Evolutionary conservation across 2,113 vertebrate species (phyloP), one percentile per base, ranked within the genome.

Genomic region (Scomber scombrus): DNA sequence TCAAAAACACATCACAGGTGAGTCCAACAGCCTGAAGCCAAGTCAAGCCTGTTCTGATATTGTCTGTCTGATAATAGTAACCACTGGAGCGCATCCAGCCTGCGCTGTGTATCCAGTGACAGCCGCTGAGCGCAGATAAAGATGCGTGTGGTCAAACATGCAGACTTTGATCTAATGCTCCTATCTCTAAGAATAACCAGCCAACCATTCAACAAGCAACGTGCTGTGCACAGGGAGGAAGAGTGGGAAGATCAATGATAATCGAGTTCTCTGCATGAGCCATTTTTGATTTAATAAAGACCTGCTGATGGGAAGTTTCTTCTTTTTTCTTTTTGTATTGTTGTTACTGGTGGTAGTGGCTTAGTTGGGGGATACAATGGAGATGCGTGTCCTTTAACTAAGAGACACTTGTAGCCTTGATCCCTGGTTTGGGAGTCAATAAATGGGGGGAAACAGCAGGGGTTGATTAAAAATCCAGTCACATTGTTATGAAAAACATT

Each of bases 201-300:
- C 34, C 75, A 58, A 49, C 65, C 63, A 34, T 65, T 43, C 57
- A 67, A 51, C 60, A 78, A 54, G 61, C 64, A 29, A 26, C 18
- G 29, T 15, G 55, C 63, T 49, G 47, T 57, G 63, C 18, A 34
- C 23, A 45, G 55, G 0, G 1, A 49, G 61, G 45, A 54, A 45
- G 57, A 75, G 57, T 54, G 43, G 65, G 43, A 74, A 72, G 80
- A 91, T 91, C 86, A 78, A 89, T 87, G 69, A 51, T 88, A 86
- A 91, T 82, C 26, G 29, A 72, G 14, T 86, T 88, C 61, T 56
- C 66, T 70, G 75, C 61, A 58, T 52, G 66, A 84, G 45, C 15
- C 50, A 62, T 84, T 82, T 82, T 81, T 71, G 60, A 88, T 90
- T 79, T 81, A 70, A 89, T 87, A 78, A 64, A 69, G 64, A 78